Conservation (phyloP, 2,888 invertebrate genomes). For the Pheosia gnoma region DNA sequence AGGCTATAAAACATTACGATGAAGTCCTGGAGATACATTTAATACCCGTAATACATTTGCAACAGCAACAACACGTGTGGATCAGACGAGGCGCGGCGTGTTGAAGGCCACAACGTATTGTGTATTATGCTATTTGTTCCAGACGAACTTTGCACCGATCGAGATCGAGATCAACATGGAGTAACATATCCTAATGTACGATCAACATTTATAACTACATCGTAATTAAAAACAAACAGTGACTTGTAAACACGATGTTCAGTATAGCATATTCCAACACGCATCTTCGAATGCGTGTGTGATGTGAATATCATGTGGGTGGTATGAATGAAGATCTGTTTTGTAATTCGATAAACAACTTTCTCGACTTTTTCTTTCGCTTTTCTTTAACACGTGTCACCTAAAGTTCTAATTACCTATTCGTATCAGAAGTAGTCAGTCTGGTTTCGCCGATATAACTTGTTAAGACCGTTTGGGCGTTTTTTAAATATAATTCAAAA, state of each 20-base stretch:
- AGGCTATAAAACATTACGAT: too few relatives aligned
- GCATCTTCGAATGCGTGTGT: background rate
- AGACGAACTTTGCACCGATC: conserved; percentile 35
- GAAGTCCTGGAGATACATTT: background rate
- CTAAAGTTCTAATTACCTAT: background rate
- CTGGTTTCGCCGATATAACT: background rate
- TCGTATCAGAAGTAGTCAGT: background rate
- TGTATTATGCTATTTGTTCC: conserved; percentile 34
- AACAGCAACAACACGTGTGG: conserved; percentile 11
- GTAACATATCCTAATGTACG: background rate
- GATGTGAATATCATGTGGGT: conserved; percentile 6
- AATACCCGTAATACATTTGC: too few relatives aligned
- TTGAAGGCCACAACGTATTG: conserved; percentile 30
- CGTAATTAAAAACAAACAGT: background rate
- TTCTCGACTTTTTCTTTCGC: conserved; percentile 19
- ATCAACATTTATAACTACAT: background rate
- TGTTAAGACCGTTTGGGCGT: background rate
- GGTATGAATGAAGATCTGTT: conserved; percentile 11
- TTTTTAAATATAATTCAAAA: background rate
- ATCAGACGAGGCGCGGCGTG: conserved; percentile 26
- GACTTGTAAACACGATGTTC: background rate
- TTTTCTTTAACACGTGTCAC: conserved; percentile 11
- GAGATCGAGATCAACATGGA: conserved; percentile 18
- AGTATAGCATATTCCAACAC: background rate
- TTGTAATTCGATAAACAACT: conserved; percentile 10